phyloP scores from a whole-genome alignment of 2,113 vertebrate species.

The Oreochromis tanganicae region DNA sequence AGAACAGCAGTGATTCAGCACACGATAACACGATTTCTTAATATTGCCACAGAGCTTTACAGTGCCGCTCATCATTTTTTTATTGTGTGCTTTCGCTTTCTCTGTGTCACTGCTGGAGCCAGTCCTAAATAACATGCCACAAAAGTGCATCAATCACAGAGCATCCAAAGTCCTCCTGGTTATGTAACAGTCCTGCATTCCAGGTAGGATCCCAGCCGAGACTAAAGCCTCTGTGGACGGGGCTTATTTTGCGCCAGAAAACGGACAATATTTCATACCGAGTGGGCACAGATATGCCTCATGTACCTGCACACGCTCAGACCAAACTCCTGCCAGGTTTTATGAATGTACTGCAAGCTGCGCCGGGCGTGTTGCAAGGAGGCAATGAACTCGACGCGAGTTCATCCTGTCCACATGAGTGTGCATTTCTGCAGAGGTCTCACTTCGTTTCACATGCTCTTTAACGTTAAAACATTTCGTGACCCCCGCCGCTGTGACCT shows the following conservation, averaged over 20 bases:
- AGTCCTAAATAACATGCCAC: neutral
- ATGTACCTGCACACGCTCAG: neutral
- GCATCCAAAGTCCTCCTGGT: slow-evolving; percentile 32
- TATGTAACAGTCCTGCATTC: slow-evolving; percentile 45
- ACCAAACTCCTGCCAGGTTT: neutral
- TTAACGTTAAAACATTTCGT: neutral
- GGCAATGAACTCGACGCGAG: neutral
- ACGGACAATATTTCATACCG: neutral
- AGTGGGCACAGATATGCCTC: neutral
- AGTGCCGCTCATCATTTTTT: neutral
- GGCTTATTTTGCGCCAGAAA: neutral
- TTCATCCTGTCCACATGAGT: neutral
- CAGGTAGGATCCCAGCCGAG: slow-evolving; percentile 33
- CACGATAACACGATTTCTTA: neutral
- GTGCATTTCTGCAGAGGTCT: neutral
- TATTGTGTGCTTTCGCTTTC: neutral
- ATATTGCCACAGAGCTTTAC: neutral
- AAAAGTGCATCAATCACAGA: slow-evolving; percentile 19
- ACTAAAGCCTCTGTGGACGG: neutral
- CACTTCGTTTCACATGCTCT: neutral
- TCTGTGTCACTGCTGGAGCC: neutral
- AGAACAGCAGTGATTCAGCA: neutral
- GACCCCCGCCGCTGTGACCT: neutral
- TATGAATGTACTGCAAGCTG: neutral
- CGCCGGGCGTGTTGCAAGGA: neutral